Evolutionary conservation across 2,797 vertebrate species (phyloP).

Genomic region (Phataginus tetradactyla): DNA sequence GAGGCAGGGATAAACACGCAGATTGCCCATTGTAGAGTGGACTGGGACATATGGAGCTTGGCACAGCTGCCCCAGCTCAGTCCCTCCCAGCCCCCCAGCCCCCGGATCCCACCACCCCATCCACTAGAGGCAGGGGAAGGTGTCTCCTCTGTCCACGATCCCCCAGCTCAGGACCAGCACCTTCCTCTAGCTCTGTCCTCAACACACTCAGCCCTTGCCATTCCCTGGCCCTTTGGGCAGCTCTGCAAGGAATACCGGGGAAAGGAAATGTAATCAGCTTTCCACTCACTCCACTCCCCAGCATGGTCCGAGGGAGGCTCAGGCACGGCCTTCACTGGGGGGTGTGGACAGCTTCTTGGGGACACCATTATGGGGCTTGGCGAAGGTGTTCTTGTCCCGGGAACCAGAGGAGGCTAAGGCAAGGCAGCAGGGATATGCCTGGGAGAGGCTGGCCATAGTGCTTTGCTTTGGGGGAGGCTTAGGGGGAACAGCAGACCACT

Average conservation of each 20-base stretch:
- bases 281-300: background rate
- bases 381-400: background rate
- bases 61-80: constrained; percentile 24
- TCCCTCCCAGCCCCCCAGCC: background rate
- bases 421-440: background rate
- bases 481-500: background rate
- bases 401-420: background rate
- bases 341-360: background rate
- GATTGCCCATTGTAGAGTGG: constrained; percentile 6
- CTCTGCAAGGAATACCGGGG: background rate
- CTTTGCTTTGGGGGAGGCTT: background rate
- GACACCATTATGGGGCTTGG: background rate
- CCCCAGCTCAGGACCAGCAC: background rate
- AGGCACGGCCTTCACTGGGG: background rate
- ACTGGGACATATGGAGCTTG: constrained; percentile 35
- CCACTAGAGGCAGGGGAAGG: background rate
- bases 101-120: background rate
- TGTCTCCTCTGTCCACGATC: background rate
- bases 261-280: background rate
- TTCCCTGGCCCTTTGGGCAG: background rate
- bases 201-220: background rate
- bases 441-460: background rate
- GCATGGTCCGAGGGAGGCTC: background rate
- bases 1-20: background rate
- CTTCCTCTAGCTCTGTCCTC: background rate